Evolutionary conservation across 2,797 vertebrate genomes (phyloP), one percentile per base, ranked within the genome.

Genomic region (Aplochiton taeniatus): DNA sequence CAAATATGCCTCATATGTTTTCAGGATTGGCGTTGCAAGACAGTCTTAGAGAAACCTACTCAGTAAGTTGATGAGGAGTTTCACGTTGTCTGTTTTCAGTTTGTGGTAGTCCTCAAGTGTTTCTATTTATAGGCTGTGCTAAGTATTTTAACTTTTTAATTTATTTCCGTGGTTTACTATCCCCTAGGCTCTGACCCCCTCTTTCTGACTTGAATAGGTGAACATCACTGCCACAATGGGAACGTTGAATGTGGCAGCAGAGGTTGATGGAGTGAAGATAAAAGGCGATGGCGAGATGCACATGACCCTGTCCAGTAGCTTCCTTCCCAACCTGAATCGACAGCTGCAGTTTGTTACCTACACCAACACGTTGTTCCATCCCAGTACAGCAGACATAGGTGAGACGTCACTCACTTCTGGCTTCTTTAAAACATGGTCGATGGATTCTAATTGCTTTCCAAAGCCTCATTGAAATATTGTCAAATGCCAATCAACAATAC

Each of bases 341-440:
- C 96, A 98, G 90, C 89, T 98, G 66, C 95, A 97, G 81, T 94
- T 97, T 67, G 82, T 97, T 81, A 94, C 93, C 63, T 97, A 98
- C 66, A 96, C 94, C 48, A 97, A 95, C 89, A 94, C 90, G 0
- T 81, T 90, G 51, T 97, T 95, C 82, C 94, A 96, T 68, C 93
- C 94, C 60, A 94, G 93, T 84, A 95, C 95, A 0, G 94, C 91
- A 0, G 13, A 48, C 10, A 48, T 11, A 11, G 46, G 10, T 11
- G 46, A 11, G 13, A 31, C 31, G 50, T 9, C 16, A 52, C 13
- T 4, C 46, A 7, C 31, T 13, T 45, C 19, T 42, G 8, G 41
- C 47, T 70, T 16, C 13, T 62, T 4, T 16, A 54, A 20, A 20
- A 19, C 17, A 42, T 31, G 31, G 4, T 52, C 16, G 8, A 52